phyloP scores from a whole-genome alignment of 2,113 vertebrate genomes.

The Phainopepla nitens region DNA sequence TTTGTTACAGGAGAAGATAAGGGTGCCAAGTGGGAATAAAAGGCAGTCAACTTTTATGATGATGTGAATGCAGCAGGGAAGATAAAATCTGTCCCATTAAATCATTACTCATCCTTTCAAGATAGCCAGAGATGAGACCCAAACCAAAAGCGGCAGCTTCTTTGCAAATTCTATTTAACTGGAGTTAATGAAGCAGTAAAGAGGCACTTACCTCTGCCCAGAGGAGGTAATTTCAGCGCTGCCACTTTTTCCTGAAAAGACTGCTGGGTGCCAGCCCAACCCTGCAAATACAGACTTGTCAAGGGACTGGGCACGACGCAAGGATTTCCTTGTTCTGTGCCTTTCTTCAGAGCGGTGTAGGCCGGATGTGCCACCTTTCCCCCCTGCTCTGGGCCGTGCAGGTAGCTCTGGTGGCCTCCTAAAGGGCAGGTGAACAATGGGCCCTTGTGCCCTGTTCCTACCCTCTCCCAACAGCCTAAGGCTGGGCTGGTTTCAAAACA shows the following conservation, averaged over 20 bases:
- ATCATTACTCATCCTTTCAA: slow-evolving; percentile 35
- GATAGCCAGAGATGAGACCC: neutral
- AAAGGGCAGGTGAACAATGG: neutral
- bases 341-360: neutral
- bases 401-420: neutral
- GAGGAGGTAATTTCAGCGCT: neutral
- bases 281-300: neutral
- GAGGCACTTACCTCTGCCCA: neutral
- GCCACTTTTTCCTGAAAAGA: neutral
- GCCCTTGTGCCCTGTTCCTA: neutral
- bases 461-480: neutral
- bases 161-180: slow-evolving; percentile 27
- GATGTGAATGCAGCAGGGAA: neutral
- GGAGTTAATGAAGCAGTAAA: slow-evolving; percentile 2
- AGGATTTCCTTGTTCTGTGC: neutral
- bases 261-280: neutral
- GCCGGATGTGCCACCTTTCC: neutral
- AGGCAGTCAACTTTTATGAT: neutral
- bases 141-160: slow-evolving; percentile 1
- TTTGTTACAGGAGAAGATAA: neutral
- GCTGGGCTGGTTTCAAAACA: neutral
- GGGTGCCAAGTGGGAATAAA: neutral
- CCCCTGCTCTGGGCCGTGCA: neutral
- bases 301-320: neutral
- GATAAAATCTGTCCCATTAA: slow-evolving; percentile 34